Conservation (phyloP, 1,140 invertebrate genomes). For the Stegodyphus mimosarum region DNA sequence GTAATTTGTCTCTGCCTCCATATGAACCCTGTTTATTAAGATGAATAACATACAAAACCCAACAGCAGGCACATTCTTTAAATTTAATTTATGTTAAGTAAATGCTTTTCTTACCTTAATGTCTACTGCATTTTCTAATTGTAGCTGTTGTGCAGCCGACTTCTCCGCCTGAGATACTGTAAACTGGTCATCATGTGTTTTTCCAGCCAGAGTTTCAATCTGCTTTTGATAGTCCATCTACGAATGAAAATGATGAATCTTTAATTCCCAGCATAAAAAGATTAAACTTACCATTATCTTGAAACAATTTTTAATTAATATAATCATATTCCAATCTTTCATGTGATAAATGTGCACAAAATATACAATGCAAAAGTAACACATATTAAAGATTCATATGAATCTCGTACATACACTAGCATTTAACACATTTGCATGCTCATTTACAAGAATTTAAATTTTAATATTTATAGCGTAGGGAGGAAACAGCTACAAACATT, state of each 20-base stretch:
- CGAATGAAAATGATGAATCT: constrained; percentile 37
- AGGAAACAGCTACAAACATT: too few relatives aligned
- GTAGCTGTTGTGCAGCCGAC: constrained; percentile 82
- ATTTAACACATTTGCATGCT: too few relatives aligned
- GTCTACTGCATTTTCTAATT: constrained; percentile 94
- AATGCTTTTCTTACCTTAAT: constrained; percentile 81
- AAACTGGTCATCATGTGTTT: constrained; percentile 92
- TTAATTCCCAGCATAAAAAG: constrained; percentile 38
- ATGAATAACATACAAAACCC: too few relatives aligned
- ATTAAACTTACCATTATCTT: not conserved
- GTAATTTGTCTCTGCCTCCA: too few relatives aligned
- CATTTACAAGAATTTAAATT: too few relatives aligned
- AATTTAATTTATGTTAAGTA: too few relatives aligned
- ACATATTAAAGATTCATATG: not conserved
- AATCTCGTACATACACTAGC: not conserved
- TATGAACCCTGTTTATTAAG: too few relatives aligned
- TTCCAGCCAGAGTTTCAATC: constrained; percentile 90
- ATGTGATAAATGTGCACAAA: not conserved
- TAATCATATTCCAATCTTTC: not conserved
- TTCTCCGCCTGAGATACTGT: constrained; percentile 95
- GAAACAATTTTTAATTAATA: not conserved
- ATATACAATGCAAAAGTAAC: not conserved
- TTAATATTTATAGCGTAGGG: too few relatives aligned
- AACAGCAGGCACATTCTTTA: too few relatives aligned
- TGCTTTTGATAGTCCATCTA: constrained; percentile 92